A percentile compares a stretch with the other conserved stretches of the same genome.
These are phyloP conservation scores for Zygogramma bicolorata DNA, from an alignment of 2,888 invertebrate species.

Conservation along the genomic window DNA sequence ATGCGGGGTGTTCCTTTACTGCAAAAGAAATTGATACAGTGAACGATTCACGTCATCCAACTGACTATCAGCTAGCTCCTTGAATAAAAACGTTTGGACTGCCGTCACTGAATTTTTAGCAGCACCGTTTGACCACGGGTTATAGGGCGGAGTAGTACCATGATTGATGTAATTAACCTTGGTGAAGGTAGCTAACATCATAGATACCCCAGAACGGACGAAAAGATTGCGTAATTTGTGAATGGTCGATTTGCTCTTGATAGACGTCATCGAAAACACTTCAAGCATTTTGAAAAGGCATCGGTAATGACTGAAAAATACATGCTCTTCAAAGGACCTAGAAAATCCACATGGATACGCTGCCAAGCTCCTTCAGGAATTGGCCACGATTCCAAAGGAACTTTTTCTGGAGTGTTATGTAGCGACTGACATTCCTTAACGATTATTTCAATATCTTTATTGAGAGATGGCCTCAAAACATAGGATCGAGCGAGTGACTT, in stretches of 20 bases:
- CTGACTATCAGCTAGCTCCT: too few species aligned
- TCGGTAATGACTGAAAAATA: constrained; percentile 13
- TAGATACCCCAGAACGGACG: background rate
- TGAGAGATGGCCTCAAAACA: constrained; percentile 28
- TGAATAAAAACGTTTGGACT: too few species aligned
- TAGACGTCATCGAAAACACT: background rate
- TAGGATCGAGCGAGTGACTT: constrained; percentile 27
- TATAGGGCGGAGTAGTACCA: too few species aligned
- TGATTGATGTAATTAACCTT: too few species aligned
- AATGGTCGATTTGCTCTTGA: background rate
- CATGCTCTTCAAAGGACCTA: constrained; percentile 18
- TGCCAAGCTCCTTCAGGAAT: constrained; percentile 14
- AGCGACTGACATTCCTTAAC: constrained; percentile 13
- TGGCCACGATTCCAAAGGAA: constrained; percentile 18
- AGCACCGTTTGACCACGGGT: too few species aligned
- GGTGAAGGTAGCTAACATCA: too few species aligned
- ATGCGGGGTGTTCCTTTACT: too few species aligned
- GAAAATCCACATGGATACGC: constrained; percentile 21
- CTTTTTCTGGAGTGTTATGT: constrained; percentile 20
- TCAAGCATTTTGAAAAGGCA: constrained; percentile 16
- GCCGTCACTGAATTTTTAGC: too few species aligned
- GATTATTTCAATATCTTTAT: constrained; percentile 13
- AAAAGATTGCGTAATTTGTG: background rate
- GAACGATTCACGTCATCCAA: too few species aligned
- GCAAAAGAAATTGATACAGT: too few species aligned